Evolutionary conservation across 2,888 invertebrate species (phyloP).

Genomic region (Clitarchus hookeri): DNA sequence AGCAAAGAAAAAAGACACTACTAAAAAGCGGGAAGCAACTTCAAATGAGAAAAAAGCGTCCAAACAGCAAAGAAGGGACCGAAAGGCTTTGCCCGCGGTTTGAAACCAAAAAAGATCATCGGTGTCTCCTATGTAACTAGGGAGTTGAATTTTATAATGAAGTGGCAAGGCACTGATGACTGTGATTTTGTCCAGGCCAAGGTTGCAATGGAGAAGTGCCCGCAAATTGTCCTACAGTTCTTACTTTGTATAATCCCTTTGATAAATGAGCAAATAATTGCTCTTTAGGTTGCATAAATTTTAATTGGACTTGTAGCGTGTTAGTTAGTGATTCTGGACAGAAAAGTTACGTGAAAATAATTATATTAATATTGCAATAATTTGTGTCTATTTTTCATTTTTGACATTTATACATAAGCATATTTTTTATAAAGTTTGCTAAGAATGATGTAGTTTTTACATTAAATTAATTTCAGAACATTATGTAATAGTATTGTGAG

Average conservation of each 20-base stretch:
- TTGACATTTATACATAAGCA: too few relatives aligned
- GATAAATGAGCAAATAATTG: background rate
- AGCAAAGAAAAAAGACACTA: slow-evolving; percentile 52
- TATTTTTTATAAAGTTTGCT: too few relatives aligned
- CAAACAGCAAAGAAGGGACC: slow-evolving; percentile 59
- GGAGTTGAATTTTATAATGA: slow-evolving; percentile 91
- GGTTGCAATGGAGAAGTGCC: slow-evolving; percentile 69
- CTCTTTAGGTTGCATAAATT: background rate
- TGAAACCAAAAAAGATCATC: slow-evolving; percentile 72
- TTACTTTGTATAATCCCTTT: slow-evolving; percentile 82
- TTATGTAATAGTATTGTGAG: too few relatives aligned
- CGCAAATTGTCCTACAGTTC: slow-evolving; percentile 70
- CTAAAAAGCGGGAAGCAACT: slow-evolving; percentile 50
- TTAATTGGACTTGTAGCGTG: background rate
- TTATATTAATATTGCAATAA: too few relatives aligned
- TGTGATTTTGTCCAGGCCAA: slow-evolving; percentile 70
- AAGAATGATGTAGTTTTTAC: too few relatives aligned
- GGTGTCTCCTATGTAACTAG: slow-evolving; percentile 90
- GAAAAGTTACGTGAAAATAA: too few relatives aligned
- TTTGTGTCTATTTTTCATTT: too few relatives aligned
- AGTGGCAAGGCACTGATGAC: slow-evolving; percentile 79
- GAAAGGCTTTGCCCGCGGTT: slow-evolving; percentile 78
- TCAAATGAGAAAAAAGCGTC: slow-evolving; percentile 48
- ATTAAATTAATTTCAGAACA: too few relatives aligned
- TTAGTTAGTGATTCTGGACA: background rate